These are phyloP conservation scores for Eidolon dupreanum DNA, from an alignment of 2,797 vertebrate species.

Conservation along the genomic window DNA sequence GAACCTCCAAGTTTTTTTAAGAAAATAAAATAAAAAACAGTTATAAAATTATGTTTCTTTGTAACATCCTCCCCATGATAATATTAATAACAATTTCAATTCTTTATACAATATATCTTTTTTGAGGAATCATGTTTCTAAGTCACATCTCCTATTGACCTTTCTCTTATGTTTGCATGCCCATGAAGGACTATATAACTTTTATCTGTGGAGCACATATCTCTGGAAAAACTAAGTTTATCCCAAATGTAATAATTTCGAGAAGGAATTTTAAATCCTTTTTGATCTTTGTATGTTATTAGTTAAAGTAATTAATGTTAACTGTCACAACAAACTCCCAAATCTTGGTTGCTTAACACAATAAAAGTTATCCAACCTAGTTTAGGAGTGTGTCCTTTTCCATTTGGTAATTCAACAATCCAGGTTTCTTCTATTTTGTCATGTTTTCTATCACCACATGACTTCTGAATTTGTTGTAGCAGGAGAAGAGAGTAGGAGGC, in stretches of 20 bases:
- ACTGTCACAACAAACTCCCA: background rate
- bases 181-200: background rate
- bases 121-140: background rate
- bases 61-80: background rate
- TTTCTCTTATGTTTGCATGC: background rate
- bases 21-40: background rate
- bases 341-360: background rate
- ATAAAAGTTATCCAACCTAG: background rate
- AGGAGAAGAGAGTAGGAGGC: background rate
- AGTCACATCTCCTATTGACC: background rate
- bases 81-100: background rate
- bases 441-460: background rate
- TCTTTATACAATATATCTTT: background rate
- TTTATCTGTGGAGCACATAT: background rate
- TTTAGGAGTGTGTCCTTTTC: background rate
- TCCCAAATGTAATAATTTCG: background rate
- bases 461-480: background rate
- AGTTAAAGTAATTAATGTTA: background rate
- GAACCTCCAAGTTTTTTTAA: too few relatives aligned
- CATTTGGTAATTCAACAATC: background rate
- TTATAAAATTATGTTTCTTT: background rate
- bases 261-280: background rate
- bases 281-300: background rate
- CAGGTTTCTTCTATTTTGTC: background rate
- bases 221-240: background rate